Evolutionary conservation across 2,888 invertebrate species (phyloP), one percentile per base, ranked within the genome.

Genomic region (Polydrusus tereticollis): DNA sequence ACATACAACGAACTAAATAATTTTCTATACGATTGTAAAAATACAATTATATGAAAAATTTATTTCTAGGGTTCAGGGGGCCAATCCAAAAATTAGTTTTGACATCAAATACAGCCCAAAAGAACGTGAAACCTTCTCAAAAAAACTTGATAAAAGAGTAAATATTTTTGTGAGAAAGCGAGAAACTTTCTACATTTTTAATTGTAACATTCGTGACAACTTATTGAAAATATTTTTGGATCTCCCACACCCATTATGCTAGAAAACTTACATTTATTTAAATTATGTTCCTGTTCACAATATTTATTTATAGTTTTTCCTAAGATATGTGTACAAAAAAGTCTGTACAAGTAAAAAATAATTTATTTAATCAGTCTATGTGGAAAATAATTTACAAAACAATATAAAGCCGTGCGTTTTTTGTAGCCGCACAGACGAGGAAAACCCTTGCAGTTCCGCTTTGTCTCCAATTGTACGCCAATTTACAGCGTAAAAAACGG

Each of bases 321-420:
- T 29, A 41, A 64, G 69, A 69, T 69, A 69, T 69, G 69, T 69
- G 45, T 69, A 64, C 43, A 58, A 69, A 69, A 45, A 62, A 16
- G 45, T 38, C 29, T 47, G 63, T 63, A 45, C 63, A 69, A 69
- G 45, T 69, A 64, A 63, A 58, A 63, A 63, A 64, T 64, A 59
- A 64, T 64, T 63, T 64, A 64, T 47, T 29, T 59, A 47, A n/a
- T 69, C 69, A 69, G 69, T 69, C 69, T 69, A 69, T 69, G 45
- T 45, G 21, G n/a, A 62, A 69, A 45, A 66, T 59, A 66, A 57
- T 66, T 47, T 45, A 43, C 43, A 50, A 47, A 33, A 58, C 36
- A 64, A 64, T 21, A n/a, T n/a, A 55, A 55, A 29, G 33, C 16
- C 33, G 29, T 16, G 0, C 12, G 29, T 29, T 55, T 55, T 55